Conservation (phyloP, 2,113 vertebrate species). For the Nesospiza acunhae region DNA sequence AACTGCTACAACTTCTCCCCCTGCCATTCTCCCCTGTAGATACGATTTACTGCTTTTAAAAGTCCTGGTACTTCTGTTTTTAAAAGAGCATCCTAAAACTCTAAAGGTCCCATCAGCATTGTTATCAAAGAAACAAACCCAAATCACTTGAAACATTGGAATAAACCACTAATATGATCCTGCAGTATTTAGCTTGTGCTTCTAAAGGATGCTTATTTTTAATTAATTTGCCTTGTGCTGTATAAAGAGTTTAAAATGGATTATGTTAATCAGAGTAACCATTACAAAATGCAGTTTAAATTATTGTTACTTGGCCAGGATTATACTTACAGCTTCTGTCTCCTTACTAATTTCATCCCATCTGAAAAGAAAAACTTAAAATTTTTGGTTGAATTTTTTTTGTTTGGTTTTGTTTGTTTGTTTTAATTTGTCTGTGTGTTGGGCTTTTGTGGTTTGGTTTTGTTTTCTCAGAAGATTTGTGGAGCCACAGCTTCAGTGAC, state of each 20-base stretch:
- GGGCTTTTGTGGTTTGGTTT: background rate
- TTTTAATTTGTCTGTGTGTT: background rate
- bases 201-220: background rate
- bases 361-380: background rate
- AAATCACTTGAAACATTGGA: background rate
- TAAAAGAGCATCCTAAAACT: background rate
- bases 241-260: background rate
- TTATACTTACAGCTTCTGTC: background rate
- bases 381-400: background rate
- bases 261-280: background rate
- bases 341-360: background rate
- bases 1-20: background rate
- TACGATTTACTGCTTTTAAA: background rate
- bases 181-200: background rate
- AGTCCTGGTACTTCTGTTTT: background rate
- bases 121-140: background rate
- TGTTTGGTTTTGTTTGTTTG: background rate
- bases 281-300: background rate
- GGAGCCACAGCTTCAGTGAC: background rate
- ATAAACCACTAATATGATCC: background rate
- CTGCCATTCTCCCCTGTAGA: rapidly evolving
- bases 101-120: background rate
- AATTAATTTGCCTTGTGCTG: slow-evolving; percentile 7
- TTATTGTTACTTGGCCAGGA: background rate
- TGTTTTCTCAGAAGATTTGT: background rate